Evolutionary conservation across 2,888 invertebrate species (phyloP), one percentile per base, ranked within the genome.

Genomic region (Tipula unca): DNA sequence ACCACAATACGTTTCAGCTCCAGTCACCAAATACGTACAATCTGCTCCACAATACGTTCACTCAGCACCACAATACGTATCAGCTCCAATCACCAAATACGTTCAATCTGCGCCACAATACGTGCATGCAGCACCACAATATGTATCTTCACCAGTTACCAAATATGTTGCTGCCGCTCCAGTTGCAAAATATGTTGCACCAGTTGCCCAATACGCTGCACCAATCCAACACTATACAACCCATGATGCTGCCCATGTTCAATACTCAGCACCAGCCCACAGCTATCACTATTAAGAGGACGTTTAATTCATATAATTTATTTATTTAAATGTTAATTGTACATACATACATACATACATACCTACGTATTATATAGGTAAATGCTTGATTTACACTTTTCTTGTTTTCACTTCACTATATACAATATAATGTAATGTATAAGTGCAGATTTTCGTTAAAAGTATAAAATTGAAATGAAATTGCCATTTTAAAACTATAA

Each of bases 11-110:
- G 84, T 83, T 5, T 83, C 83, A 13, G 85, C 85, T 5, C 87
- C 88, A 86, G 87, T 87, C 54, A 8, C 85, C 39, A 82, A 87
- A 86, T 14, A n/a, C 4, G 83, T 83, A 8, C 83, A 83, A 32
- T 83, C 83, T 6, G 83, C 83, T 14, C 83, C 83, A 82, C 85
- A 87, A 86, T 14, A n/a, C 17, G 83, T 83, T 32, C 83, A 83
- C 3, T 4, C 83, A 4, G 83, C 83, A 17, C 83, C 83, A 32
- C 88, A 83, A 88, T 89, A 0, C 6, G 48, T 54, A 0, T 39
- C 39, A 82, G 85, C 85, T 13, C 87, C 88, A 86, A 87, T 87
- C 83, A 17, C 83, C 32, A 32, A 83, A 88, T 89, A 0, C 6
- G 48, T 54, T 1, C 10, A 14, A 86, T 87, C 86, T 86, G 48